Evolutionary conservation across 1,140 invertebrate genomes (phyloP).

Genomic region (Scaptomyza hsui): DNA sequence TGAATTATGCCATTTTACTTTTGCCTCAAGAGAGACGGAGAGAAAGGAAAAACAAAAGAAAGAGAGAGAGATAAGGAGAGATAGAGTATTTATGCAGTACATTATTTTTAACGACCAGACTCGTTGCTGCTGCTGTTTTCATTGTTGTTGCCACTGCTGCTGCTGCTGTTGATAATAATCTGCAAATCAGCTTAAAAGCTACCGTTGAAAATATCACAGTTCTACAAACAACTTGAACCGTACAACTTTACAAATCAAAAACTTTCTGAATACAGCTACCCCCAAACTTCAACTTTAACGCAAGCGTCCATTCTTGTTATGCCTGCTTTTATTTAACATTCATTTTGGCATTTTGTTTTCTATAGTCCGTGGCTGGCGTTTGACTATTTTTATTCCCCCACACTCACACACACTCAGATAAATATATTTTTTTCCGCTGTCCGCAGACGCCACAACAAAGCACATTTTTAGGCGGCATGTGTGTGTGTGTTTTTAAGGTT

Average conservation of each 20-base stretch:
- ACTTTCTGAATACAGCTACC: constrained; percentile 41
- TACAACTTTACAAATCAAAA: constrained; percentile 65
- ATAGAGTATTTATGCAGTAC: constrained; percentile 26
- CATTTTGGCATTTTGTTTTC: constrained; percentile 45
- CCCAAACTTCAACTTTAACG: not conserved
- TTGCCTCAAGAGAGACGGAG: not conserved
- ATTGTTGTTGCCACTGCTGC: not conserved
- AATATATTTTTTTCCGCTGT: constrained; percentile 37
- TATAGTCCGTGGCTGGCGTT: constrained; percentile 36
- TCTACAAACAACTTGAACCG: constrained; percentile 37
- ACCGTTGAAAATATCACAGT: constrained; percentile 47
- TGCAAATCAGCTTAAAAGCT: constrained; percentile 69
- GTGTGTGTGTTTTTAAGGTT: constrained; percentile 8
- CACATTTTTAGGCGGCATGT: constrained; percentile 44
- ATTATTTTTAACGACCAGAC: constrained; percentile 31
- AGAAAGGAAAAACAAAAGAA: no score
- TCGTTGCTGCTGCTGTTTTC: constrained; percentile 12
- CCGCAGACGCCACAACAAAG: constrained; percentile 77
- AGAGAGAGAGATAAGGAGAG: not conserved
- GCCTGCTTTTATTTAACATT: constrained; percentile 41
- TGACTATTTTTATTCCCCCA: constrained; percentile 36
- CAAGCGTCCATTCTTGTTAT: constrained; percentile 25
- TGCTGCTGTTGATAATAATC: constrained; percentile 58
- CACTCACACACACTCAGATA: not conserved
- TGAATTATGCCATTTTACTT: not conserved